A percentile compares a stretch with the other conserved stretches of the same genome.
phyloP scores from a whole-genome alignment of 1,140 invertebrate genomes.

The Helicoverpa zea region DNA sequence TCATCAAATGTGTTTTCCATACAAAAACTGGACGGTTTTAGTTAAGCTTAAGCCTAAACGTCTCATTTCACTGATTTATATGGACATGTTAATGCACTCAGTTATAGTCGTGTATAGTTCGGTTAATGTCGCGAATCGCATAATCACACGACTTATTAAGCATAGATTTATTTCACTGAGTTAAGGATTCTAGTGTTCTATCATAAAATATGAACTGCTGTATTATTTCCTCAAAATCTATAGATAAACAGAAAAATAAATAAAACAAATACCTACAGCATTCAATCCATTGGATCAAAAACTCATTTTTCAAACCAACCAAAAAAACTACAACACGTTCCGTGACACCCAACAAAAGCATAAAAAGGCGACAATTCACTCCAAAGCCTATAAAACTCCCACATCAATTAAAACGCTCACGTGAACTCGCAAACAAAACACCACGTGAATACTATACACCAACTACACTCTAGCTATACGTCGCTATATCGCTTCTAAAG shows the following conservation, averaged over 20 bases:
- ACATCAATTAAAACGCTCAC: constrained; percentile 25
- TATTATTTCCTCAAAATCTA: too few species aligned
- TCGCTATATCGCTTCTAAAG: not conserved
- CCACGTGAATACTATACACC: constrained; percentile 36
- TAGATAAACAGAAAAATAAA: too few species aligned
- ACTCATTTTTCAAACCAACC: too few species aligned
- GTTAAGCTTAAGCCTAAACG: not conserved
- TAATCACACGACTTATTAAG: not conserved
- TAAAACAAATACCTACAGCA: too few species aligned
- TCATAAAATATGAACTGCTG: too few species aligned
- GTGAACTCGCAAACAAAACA: constrained; percentile 41
- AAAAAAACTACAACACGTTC: not conserved
- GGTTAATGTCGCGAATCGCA: not conserved
- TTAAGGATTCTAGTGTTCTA: too few species aligned
- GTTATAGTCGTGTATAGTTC: not conserved
- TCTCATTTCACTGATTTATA: constrained; percentile 9
- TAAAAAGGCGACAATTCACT: not conserved
- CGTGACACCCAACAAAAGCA: not conserved
- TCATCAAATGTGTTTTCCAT: constrained; percentile 9
- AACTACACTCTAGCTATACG: not conserved
- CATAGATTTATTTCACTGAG: too few species aligned
- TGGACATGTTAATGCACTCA: not conserved
- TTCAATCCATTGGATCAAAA: too few species aligned
- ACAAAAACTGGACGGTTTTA: constrained; percentile 13
- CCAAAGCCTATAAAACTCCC: constrained; percentile 9